phyloP scores from a whole-genome alignment of 2,888 invertebrate genomes.

The Aphrophora alni region DNA sequence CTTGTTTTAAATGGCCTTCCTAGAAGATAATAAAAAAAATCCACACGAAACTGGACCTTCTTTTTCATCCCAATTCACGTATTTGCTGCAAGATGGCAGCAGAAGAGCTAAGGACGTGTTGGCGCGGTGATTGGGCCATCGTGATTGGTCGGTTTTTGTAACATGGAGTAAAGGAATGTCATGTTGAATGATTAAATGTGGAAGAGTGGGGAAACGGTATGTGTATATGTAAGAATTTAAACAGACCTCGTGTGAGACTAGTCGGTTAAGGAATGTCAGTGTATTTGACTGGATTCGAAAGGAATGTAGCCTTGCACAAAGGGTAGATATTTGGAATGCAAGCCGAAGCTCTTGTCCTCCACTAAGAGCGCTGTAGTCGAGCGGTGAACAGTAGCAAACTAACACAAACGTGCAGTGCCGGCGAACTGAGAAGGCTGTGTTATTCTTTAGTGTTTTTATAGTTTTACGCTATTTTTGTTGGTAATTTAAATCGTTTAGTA shows the following conservation, averaged over 20 bases:
- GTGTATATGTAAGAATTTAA: constrained; percentile 41
- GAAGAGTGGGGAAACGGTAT: constrained; percentile 43
- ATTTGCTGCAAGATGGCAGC: constrained; percentile 22
- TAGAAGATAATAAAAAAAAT: constrained; percentile 22
- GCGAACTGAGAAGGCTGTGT: not conserved
- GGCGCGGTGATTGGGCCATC: constrained; percentile 34
- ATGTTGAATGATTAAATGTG: constrained; percentile 43
- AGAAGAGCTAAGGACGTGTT: constrained; percentile 21
- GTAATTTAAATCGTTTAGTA: not conserved
- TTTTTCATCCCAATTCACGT: constrained; percentile 33
- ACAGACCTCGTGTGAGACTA: constrained; percentile 41
- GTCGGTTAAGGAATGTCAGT: constrained; percentile 33
- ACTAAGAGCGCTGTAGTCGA: constrained; percentile 34
- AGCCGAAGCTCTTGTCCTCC: constrained; percentile 36
- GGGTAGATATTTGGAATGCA: constrained; percentile 37
- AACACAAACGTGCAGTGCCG: constrained; percentile 28
- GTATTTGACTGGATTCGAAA: constrained; percentile 28
- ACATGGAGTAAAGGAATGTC: constrained; percentile 39
- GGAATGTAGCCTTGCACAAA: constrained; percentile 41
- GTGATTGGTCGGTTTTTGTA: constrained; percentile 38
- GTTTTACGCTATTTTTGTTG: not conserved
- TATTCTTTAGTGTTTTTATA: not conserved
- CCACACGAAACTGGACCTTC: constrained; percentile 29
- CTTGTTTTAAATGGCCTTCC: constrained; percentile 26
- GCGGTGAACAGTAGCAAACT: constrained; percentile 37